Conservation (phyloP, 2,797 vertebrate genomes). For the Characodon lateralis region DNA sequence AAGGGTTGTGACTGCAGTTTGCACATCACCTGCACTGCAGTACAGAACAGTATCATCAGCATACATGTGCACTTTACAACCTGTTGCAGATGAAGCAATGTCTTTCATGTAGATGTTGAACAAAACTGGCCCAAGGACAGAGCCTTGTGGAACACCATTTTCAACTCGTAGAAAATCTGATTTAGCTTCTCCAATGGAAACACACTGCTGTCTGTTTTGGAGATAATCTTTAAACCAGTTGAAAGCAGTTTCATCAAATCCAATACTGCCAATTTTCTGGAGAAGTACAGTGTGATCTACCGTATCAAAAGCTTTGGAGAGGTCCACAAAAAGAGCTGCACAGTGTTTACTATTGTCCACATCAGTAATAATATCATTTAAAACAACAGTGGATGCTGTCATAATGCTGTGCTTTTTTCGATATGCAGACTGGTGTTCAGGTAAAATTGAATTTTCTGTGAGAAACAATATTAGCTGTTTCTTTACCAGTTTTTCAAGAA, state of each 20-base stretch:
- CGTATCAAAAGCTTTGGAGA: neutral
- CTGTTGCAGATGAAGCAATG: conserved; percentile 1
- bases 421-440: neutral
- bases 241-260: neutral
- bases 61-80: conserved; percentile 1
- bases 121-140: neutral
- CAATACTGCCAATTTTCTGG: neutral
- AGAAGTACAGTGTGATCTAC: conserved; percentile 2
- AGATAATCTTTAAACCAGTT: conserved; percentile 7
- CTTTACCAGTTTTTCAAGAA: neutral
- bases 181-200: neutral
- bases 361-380: conserved; percentile 9
- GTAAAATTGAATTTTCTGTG: neutral
- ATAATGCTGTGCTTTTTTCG: neutral
- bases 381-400: neutral
- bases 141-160: conserved; percentile 9
- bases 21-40: neutral
- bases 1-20: neutral
- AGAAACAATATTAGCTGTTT: neutral
- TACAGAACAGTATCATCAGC: conserved; percentile 14
- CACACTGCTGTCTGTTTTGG: neutral
- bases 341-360: neutral
- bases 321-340: neutral
- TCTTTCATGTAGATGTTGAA: conserved; percentile 12
- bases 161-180: neutral